Evolutionary conservation across 2,113 vertebrate genomes (phyloP).

Genomic region (Polypterus senegalus): DNA sequence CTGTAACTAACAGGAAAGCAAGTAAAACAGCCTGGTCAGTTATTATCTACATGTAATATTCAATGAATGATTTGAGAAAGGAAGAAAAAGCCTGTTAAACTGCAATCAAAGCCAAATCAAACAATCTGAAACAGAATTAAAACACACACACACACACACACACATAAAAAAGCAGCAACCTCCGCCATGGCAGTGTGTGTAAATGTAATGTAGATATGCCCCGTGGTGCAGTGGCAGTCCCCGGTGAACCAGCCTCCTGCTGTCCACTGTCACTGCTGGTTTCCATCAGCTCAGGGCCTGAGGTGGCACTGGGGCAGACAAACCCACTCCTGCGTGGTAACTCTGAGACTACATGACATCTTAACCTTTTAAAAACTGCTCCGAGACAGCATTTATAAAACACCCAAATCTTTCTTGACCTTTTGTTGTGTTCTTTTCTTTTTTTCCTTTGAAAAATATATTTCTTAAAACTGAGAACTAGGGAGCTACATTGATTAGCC

Average conservation of each 20-base stretch:
- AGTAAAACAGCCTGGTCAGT: too few species aligned
- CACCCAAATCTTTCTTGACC: slow-evolving; percentile 72
- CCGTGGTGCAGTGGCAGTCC: slow-evolving; percentile 41
- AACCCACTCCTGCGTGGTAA: slow-evolving; percentile 47
- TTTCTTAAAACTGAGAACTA: too few species aligned
- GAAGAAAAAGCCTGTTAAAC: too few species aligned
- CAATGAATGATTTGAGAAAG: too few species aligned
- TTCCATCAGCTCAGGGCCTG: slow-evolving; percentile 54
- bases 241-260: slow-evolving; percentile 50
- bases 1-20: too few species aligned
- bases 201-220: slow-evolving; percentile 23
- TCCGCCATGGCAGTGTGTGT: neutral
- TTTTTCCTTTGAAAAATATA: neutral
- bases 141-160: neutral
- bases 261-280: slow-evolving; percentile 60
- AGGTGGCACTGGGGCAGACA: slow-evolving; percentile 46
- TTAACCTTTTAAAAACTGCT: slow-evolving; percentile 71
- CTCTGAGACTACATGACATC: slow-evolving; percentile 68
- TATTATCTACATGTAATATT: too few species aligned
- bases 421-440: slow-evolving; percentile 44
- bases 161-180: slow-evolving; percentile 10
- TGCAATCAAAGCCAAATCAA: neutral
- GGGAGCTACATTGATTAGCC: too few species aligned
- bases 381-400: slow-evolving; percentile 72
- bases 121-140: neutral